These are phyloP conservation scores for Acrobasis suavella DNA, from an alignment of 2,888 invertebrate genomes.

Conservation along the genomic window DNA sequence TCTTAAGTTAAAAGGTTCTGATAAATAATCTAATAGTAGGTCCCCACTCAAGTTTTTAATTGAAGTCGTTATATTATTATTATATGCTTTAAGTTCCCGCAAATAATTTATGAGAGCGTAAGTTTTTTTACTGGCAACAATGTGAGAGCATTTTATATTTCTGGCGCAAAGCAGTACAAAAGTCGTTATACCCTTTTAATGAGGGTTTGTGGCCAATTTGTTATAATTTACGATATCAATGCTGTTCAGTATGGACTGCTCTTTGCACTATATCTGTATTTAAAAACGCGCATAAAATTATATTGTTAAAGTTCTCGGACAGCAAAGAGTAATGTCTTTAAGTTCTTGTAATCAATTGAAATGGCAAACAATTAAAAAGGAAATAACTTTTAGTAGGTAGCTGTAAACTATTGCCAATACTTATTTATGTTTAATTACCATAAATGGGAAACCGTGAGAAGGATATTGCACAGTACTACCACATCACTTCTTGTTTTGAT, in stretches of 20 bases:
- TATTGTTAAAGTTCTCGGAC: constrained; percentile 2
- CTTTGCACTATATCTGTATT: constrained; percentile 13
- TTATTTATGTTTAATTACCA: background rate
- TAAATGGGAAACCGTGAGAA: background rate
- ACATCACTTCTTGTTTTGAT: too few species aligned
- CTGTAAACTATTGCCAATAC: background rate
- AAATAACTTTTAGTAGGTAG: constrained; percentile 1
- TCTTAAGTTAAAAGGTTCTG: too few species aligned
- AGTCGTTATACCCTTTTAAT: constrained; percentile 37
- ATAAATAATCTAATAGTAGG: background rate
- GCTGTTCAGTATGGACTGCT: constrained; percentile 1
- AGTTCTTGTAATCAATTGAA: constrained; percentile 16
- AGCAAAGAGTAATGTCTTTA: constrained; percentile 6
- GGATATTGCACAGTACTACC: background rate
- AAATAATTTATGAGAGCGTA: background rate
- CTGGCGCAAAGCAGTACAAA: constrained; percentile 30
- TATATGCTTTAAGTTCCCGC: background rate
- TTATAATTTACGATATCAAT: constrained; percentile 36
- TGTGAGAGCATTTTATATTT: constrained; percentile 24
- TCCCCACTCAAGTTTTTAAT: background rate
- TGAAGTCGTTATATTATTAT: background rate
- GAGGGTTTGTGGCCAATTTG: constrained; percentile 30
- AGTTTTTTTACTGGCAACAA: constrained; percentile 12
- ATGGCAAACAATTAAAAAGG: constrained; percentile 8
- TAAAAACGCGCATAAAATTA: constrained; percentile 16